A percentile compares a stretch with the other conserved stretches of the same genome.
phyloP scores from a whole-genome alignment of 2,113 vertebrate genomes.

The Rafetus swinhoei region DNA sequence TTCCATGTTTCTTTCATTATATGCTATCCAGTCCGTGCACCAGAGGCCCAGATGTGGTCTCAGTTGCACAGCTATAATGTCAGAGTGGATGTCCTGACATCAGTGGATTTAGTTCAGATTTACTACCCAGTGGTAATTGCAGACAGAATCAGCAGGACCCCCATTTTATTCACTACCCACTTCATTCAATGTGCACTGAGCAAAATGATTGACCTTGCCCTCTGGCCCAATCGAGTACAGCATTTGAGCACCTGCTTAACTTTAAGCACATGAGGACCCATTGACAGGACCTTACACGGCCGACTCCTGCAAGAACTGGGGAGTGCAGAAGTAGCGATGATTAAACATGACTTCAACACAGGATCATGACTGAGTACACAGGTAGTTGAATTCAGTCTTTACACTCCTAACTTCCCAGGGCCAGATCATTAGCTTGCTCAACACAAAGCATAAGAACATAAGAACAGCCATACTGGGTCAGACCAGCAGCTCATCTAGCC shows the following conservation, averaged over 20 bases:
- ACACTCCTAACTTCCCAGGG: neutral
- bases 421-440: neutral
- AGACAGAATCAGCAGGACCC: neutral
- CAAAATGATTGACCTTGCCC: neutral
- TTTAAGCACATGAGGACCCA: neutral
- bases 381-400: neutral
- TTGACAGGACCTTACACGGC: neutral
- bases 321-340: neutral
- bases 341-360: neutral
- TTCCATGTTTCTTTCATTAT: neutral
- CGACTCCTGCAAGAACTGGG: neutral
- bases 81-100: neutral
- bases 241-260: neutral
- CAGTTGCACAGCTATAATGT: neutral
- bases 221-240: neutral
- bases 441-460: neutral
- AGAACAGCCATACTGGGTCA: too few relatives aligned
- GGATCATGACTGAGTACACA: neutral
- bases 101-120: neutral
- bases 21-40: neutral
- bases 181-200: rapidly evolving
- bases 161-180: neutral
- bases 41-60: slow-evolving; percentile 7
- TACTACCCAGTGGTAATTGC: neutral
- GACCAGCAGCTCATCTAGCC: too few relatives aligned